Evolutionary conservation across 2,797 vertebrate species (phyloP).

Genomic region (Melanitta fusca): DNA sequence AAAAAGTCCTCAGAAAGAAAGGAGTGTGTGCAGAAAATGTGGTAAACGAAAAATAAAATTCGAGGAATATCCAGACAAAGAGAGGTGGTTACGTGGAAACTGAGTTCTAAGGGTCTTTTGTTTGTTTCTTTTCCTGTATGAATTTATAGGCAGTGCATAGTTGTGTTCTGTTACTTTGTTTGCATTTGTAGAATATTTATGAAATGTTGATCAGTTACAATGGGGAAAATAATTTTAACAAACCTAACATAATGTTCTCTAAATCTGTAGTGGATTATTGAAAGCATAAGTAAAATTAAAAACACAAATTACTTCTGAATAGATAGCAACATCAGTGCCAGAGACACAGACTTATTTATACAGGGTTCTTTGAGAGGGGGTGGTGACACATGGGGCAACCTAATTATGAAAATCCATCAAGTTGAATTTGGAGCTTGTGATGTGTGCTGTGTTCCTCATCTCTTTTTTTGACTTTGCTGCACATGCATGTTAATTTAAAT

Average conservation of each 20-base stretch:
- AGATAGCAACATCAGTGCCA: background rate
- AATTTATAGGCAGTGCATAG: background rate
- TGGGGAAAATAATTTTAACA: background rate
- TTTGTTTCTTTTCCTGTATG: fast-evolving
- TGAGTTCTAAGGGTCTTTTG: background rate
- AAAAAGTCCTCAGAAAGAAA: background rate
- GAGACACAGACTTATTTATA: background rate
- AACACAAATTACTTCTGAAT: background rate
- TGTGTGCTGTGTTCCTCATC: background rate
- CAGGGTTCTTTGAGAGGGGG: background rate
- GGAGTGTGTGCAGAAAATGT: background rate
- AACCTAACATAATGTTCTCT: background rate
- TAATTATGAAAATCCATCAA: background rate
- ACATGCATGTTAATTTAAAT: background rate
- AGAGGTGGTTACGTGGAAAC: background rate
- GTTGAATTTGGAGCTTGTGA: background rate
- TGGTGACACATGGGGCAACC: background rate
- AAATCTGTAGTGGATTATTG: background rate
- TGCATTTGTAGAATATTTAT: background rate
- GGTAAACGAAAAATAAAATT: background rate
- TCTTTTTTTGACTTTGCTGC: background rate
- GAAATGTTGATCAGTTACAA: background rate
- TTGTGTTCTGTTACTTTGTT: background rate
- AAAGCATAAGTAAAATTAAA: background rate
- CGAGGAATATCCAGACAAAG: background rate